Conservation (phyloP, 2,113 vertebrate species). For the Deroptyus accipitrinus region DNA sequence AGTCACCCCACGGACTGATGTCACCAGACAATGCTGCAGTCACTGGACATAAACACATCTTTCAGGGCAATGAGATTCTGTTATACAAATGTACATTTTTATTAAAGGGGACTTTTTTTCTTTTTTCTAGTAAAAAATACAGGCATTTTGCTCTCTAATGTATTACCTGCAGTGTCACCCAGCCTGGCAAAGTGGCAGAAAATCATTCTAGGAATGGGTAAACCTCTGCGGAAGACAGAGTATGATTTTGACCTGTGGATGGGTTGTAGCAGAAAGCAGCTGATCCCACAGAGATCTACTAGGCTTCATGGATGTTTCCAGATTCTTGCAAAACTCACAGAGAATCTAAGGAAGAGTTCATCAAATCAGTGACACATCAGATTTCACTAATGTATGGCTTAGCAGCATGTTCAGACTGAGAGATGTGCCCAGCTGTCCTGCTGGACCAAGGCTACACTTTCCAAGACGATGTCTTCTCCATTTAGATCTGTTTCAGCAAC, state of each 20-base stretch:
- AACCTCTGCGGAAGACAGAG: neutral
- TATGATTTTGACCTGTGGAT: neutral
- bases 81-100: neutral
- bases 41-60: constrained; percentile 24
- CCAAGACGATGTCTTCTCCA: neutral
- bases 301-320: neutral
- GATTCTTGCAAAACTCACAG: neutral
- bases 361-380: neutral
- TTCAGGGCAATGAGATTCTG: neutral
- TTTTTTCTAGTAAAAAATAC: neutral
- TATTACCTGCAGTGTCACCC: neutral
- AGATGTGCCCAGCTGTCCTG: neutral
- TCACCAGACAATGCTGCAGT: constrained; percentile 45
- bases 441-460: neutral
- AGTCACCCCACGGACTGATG: constrained; percentile 18
- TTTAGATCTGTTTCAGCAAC: neutral
- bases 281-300: neutral
- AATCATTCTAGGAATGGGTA: neutral
- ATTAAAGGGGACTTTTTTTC: neutral
- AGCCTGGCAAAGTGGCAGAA: neutral
- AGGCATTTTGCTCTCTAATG: neutral
- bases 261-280: neutral
- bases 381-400: neutral
- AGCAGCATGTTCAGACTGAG: neutral
- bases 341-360: neutral